phyloP scores from a whole-genome alignment of 2,888 invertebrate species.

The Trachelus stipa region DNA sequence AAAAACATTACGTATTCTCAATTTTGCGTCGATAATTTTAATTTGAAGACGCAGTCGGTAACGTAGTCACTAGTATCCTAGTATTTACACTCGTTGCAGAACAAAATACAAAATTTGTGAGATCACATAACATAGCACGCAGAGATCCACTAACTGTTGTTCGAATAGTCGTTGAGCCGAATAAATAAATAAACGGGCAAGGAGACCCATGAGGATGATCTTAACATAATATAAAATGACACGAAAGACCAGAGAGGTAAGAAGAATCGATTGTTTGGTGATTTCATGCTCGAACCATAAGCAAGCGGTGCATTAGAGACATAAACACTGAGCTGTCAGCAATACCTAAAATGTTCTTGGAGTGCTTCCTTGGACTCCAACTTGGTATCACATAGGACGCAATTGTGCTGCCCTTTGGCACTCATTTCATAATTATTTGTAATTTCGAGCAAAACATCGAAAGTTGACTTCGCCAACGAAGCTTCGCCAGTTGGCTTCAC shows the following conservation, averaged over 20 bases:
- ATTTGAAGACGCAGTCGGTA: neutral
- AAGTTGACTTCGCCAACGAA: slow-evolving; percentile 19
- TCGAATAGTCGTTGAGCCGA: neutral
- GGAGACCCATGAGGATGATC: neutral
- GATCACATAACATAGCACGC: neutral
- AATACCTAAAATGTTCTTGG: slow-evolving; percentile 74
- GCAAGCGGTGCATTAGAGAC: neutral
- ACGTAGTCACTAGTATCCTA: neutral
- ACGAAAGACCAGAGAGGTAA: neutral
- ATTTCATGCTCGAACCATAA: neutral
- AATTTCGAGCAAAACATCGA: slow-evolving; percentile 34
- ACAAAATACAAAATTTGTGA: neutral
- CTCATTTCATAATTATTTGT: slow-evolving; percentile 41
- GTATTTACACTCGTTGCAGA: neutral
- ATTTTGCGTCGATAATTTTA: neutral
- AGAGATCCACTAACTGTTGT: neutral
- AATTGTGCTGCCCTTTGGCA: slow-evolving; percentile 59
- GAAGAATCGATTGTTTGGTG: slow-evolving; percentile 7
- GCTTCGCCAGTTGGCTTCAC: slow-evolving; percentile 12
- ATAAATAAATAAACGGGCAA: neutral
- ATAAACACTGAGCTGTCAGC: slow-evolving; percentile 1
- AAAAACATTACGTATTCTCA: neutral
- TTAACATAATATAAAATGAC: neutral
- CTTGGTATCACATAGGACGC: slow-evolving; percentile 72
- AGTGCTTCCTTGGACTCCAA: slow-evolving; percentile 72